These are phyloP conservation scores for Lagopus muta DNA, from an alignment of 2,113 vertebrate genomes.

Conservation along the genomic window DNA sequence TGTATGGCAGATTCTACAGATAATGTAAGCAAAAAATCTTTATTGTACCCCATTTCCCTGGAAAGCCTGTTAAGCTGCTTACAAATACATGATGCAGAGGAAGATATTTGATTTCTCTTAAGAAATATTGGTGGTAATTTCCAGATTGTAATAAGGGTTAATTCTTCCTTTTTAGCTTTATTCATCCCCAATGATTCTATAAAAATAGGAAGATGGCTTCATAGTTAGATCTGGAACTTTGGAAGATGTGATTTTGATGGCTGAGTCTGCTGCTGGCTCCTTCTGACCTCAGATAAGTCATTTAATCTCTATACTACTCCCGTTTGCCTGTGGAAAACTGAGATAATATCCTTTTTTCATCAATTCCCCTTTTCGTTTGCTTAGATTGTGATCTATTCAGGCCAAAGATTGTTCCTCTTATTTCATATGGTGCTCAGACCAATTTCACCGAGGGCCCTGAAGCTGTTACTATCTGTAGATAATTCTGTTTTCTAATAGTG, in stretches of 20 bases:
- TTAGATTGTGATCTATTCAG: constrained; percentile 51
- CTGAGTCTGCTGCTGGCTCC: background rate
- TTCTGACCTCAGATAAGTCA: constrained; percentile 13
- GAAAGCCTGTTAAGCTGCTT: background rate
- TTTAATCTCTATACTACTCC: background rate
- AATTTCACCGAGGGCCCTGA: background rate
- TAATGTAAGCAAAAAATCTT: background rate
- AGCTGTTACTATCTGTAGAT: background rate
- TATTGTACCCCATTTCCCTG: background rate
- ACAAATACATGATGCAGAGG: background rate
- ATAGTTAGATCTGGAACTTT: background rate
- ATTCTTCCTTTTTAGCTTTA: background rate
- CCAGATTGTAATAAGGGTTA: background rate
- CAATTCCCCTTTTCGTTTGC: constrained; percentile 24
- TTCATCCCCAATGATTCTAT: background rate
- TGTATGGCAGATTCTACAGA: background rate
- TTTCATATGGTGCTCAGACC: background rate
- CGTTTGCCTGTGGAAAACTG: background rate
- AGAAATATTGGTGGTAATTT: background rate
- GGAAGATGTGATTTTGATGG: background rate
- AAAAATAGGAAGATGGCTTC: background rate
- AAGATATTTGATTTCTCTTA: background rate
- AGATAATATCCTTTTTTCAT: constrained; percentile 39
- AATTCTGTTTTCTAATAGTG: background rate
- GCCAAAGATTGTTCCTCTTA: constrained; percentile 34